phyloP scores from a whole-genome alignment of 2,888 invertebrate genomes.

The Cheilosia pagana region DNA sequence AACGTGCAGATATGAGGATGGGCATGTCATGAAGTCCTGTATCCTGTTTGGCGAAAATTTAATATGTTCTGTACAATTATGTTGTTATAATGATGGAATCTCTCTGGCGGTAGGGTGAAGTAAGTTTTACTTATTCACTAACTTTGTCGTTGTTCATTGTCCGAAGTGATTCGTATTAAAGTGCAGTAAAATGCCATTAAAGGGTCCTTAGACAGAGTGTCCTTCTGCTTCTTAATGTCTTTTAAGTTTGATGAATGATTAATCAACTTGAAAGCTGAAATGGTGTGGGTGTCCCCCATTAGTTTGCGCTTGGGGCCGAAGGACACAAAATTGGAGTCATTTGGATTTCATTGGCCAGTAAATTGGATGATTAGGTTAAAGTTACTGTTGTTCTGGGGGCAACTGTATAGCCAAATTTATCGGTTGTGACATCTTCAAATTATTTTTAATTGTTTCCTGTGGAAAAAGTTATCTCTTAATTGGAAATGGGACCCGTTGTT shows the following conservation, averaged over 20 bases:
- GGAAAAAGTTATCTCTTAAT: neutral
- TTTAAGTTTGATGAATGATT: conserved; percentile 41
- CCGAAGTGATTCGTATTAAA: conserved; percentile 3
- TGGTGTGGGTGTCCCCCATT: neutral
- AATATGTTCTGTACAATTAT: conserved; percentile 26
- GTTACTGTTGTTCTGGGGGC: neutral
- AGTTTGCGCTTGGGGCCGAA: neutral
- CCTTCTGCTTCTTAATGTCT: conserved; percentile 2
- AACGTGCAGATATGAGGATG: conserved; percentile 14
- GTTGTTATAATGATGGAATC: conserved; percentile 29
- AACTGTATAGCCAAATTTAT: neutral
- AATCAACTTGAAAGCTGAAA: conserved; percentile 33
- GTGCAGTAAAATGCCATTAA: conserved; percentile 36
- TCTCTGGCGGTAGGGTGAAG: neutral
- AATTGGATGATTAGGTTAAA: conserved; percentile 3
- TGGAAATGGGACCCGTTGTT: too few species aligned
- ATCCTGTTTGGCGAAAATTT: conserved; percentile 8
- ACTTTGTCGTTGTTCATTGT: conserved; percentile 9
- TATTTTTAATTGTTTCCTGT: neutral
- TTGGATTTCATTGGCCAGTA: conserved; percentile 16
- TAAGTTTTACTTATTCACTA: conserved; percentile 36
- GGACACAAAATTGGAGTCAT: neutral
- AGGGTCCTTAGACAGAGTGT: conserved; percentile 4
- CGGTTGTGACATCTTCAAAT: neutral
- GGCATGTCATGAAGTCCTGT: conserved; percentile 4